Percentiles rank a stretch among this genome's conserved stretches.
phyloP scores from a whole-genome alignment of 2,113 vertebrate genomes.

The Alectura lathami region DNA sequence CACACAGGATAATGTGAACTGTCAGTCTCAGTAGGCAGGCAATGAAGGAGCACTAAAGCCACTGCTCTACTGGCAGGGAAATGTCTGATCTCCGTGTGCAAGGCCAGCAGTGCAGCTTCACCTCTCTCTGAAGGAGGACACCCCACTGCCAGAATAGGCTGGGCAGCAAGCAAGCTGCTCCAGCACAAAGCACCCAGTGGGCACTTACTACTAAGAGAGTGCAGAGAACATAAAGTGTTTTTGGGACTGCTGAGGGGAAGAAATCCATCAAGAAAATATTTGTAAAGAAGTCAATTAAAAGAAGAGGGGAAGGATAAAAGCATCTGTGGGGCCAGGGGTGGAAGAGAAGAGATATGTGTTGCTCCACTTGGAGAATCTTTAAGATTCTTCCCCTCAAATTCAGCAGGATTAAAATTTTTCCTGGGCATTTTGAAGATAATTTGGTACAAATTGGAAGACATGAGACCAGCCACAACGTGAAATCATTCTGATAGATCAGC shows the following conservation, averaged over 20 bases:
- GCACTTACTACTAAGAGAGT: rapidly evolving
- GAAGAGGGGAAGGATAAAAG: neutral
- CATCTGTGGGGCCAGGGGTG: neutral
- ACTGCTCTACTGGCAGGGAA: neutral
- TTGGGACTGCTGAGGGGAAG: neutral
- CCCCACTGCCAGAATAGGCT: neutral
- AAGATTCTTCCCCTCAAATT: neutral
- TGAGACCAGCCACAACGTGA: neutral
- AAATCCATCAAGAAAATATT: neutral
- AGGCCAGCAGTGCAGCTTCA: neutral
- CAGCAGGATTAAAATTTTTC: neutral
- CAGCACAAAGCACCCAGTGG: neutral
- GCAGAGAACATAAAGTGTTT: rapidly evolving
- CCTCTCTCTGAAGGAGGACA: neutral
- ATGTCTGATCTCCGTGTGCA: neutral
- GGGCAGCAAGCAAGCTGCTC: rapidly evolving
- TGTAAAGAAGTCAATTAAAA: neutral
- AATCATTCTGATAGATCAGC: neutral
- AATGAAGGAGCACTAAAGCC: neutral
- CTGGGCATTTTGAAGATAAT: neutral
- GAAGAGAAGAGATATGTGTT: neutral
- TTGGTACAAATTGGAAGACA: neutral
- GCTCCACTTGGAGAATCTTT: neutral
- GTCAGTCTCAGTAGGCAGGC: neutral
- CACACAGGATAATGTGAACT: neutral